Evolutionary conservation across 2,797 vertebrate genomes (phyloP).

Genomic region (Sarcophilus harrisii): DNA sequence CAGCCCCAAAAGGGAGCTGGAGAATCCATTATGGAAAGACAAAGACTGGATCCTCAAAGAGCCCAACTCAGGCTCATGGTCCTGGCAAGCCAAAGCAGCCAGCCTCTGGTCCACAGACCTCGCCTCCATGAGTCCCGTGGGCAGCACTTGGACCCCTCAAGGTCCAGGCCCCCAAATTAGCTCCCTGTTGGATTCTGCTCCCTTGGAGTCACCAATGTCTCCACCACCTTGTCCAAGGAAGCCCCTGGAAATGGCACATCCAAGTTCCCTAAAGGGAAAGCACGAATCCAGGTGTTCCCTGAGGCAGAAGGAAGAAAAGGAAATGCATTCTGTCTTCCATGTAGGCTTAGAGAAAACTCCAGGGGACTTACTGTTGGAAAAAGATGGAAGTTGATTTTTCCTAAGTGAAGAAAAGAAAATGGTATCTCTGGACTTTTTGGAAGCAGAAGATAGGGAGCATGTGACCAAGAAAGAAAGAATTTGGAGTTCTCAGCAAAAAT

Average conservation of each 20-base stretch:
- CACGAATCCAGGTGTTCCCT: not conserved
- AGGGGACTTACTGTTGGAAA: not conserved
- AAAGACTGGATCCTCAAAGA: not conserved
- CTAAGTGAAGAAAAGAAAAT: not conserved
- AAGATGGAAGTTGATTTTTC: not conserved
- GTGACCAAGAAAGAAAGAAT: not conserved
- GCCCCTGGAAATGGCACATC: not conserved
- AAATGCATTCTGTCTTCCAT: not conserved
- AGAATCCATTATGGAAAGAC: not conserved
- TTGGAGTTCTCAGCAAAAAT: not conserved
- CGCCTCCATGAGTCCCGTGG: fast-evolving
- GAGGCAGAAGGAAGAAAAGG: not conserved
- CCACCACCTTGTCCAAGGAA: not conserved
- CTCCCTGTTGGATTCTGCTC: not conserved
- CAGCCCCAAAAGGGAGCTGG: not conserved
- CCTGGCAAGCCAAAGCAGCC: not conserved
- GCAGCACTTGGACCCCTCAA: not conserved
- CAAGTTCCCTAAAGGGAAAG: not conserved
- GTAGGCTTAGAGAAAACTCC: not conserved
- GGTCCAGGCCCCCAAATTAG: not conserved
- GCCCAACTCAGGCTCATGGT: not conserved
- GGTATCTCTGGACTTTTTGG: not conserved
- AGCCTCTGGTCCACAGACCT: not conserved
- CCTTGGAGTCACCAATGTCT: not conserved
- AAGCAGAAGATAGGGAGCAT: not conserved